phyloP scores from a whole-genome alignment of 37 sponge, comb jelly and placozoan genomes.

The Axinella damicornis region DNA sequence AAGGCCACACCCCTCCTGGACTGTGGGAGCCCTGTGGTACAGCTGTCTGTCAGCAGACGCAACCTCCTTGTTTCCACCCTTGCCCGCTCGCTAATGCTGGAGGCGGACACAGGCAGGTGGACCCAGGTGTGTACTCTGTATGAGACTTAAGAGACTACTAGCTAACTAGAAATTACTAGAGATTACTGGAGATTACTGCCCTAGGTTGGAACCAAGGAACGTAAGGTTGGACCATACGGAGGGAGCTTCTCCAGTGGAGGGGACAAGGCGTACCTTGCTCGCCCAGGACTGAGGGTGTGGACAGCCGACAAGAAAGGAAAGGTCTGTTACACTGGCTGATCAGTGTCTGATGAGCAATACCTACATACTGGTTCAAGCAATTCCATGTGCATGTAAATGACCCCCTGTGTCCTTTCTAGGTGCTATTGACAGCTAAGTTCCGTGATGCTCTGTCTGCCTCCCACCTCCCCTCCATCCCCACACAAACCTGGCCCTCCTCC shows the following conservation, averaged over 20 bases:
- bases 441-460: slow-evolving; percentile 35
- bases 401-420: slow-evolving; percentile 18
- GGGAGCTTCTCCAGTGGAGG: slow-evolving; percentile 46
- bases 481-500: slow-evolving; percentile 12
- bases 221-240: slow-evolving; percentile 77
- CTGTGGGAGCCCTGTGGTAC: slow-evolving; percentile 56
- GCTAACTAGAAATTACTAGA: too few species aligned
- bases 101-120: slow-evolving; percentile 48
- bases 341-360: too few species aligned
- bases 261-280: slow-evolving; percentile 39
- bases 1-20: slow-evolving; percentile 22
- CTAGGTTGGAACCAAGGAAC: slow-evolving; percentile 71
- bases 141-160: not conserved
- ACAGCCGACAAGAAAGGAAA: slow-evolving; percentile 56
- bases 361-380: too few species aligned
- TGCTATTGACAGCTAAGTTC: slow-evolving; percentile 53
- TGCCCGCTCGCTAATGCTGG: slow-evolving; percentile 49
- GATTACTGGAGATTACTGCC: too few species aligned
- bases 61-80: slow-evolving; percentile 75
- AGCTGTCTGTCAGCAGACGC: slow-evolving; percentile 27
- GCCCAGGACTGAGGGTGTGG: slow-evolving; percentile 85
- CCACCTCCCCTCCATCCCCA: slow-evolving; percentile 14
- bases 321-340: slow-evolving; percentile 4
- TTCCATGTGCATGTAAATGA: too few species aligned
- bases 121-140: slow-evolving; percentile 49